These are phyloP conservation scores for Xenops minutus DNA, from an alignment of 2,797 vertebrate genomes.

Conservation along the genomic window DNA sequence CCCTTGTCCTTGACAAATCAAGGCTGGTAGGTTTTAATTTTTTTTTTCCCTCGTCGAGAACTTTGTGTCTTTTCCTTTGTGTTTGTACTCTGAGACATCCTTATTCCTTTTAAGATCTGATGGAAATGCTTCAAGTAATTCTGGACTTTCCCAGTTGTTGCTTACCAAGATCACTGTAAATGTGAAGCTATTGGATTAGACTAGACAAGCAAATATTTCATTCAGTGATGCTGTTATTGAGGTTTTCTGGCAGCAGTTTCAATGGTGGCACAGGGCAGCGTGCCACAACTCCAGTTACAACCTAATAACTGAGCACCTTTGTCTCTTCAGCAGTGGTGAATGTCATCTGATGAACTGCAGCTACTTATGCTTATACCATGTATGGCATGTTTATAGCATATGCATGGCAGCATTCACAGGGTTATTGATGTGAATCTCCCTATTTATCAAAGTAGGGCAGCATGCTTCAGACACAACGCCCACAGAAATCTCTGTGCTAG, in stretches of 20 bases:
- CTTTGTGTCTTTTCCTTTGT: background rate
- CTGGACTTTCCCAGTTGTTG: background rate
- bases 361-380: background rate
- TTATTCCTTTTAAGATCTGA: background rate
- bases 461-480: background rate
- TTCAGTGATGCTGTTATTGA: background rate
- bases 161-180: background rate
- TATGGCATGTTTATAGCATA: background rate
- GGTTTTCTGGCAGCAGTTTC: slow-evolving; percentile 7
- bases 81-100: background rate
- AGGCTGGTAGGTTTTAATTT: background rate
- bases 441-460: background rate
- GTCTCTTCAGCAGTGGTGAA: background rate
- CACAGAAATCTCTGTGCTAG: background rate
- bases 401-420: background rate
- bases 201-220: background rate
- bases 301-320: background rate
- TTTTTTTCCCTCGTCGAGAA: rapidly evolving
- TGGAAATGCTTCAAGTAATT: background rate
- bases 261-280: background rate
- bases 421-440: slow-evolving; percentile 25
- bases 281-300: background rate
- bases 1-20: background rate
- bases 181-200: background rate
- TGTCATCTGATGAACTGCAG: background rate